These are phyloP conservation scores for Melanostoma mellinum DNA, from an alignment of 2,888 invertebrate species.

Conservation along the genomic window DNA sequence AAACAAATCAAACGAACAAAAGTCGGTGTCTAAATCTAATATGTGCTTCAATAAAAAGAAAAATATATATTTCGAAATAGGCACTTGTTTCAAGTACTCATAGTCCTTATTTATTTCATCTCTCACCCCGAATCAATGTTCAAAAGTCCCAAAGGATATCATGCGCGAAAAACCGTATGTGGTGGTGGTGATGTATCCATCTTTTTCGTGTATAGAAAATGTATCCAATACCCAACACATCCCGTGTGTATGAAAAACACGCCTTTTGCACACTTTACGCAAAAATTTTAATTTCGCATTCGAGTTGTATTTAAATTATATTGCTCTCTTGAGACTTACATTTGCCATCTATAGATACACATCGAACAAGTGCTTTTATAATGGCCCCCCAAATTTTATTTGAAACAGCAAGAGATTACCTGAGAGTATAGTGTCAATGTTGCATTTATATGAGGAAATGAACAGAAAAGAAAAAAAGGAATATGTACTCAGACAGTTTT, in stretches of 20 bases:
- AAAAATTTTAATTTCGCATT: slow-evolving; percentile 61
- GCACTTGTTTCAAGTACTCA: too few species aligned
- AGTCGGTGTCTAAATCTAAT: too few species aligned
- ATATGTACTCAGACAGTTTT: too few species aligned
- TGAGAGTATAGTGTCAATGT: too few species aligned
- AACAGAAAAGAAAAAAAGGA: too few species aligned
- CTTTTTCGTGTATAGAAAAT: neutral
- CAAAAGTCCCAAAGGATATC: slow-evolving; percentile 20
- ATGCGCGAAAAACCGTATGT: slow-evolving; percentile 21
- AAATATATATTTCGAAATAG: too few species aligned
- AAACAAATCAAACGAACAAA: too few species aligned
- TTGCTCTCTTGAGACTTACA: slow-evolving; percentile 53
- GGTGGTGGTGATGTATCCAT: neutral
- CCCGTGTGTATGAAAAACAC: slow-evolving; percentile 14
- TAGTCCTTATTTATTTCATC: slow-evolving; percentile 13
- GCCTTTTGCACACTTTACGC: slow-evolving; percentile 11
- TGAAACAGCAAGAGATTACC: slow-evolving; percentile 10
- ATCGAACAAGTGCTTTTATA: neutral
- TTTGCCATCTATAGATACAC: neutral
- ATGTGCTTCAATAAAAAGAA: too few species aligned
- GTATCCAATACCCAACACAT: neutral
- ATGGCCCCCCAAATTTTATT: slow-evolving; percentile 16
- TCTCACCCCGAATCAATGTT: slow-evolving; percentile 14
- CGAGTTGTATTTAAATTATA: slow-evolving; percentile 68
- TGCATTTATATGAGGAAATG: too few species aligned